These are phyloP conservation scores for Sebastiscus tertius DNA, from an alignment of 2,797 vertebrate genomes.

Conservation along the genomic window DNA sequence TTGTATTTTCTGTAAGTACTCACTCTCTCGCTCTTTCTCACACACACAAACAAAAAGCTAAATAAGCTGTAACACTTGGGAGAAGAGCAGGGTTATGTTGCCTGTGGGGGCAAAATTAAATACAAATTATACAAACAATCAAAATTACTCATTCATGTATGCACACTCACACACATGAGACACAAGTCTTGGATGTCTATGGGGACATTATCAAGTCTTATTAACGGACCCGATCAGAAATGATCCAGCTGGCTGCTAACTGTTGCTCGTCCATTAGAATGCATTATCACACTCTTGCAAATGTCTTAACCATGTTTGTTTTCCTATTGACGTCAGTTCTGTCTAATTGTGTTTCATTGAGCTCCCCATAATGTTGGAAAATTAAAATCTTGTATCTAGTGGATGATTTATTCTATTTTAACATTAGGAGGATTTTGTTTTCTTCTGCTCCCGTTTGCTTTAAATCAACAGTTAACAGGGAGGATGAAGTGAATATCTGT, in stretches of 20 bases:
- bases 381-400: slow-evolving; percentile 28
- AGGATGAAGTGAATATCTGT: slow-evolving; percentile 5
- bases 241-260: slow-evolving; percentile 58
- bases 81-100: slow-evolving; percentile 31
- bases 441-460: neutral
- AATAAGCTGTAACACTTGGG: slow-evolving; percentile 10
- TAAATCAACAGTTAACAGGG: neutral
- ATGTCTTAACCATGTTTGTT: slow-evolving; percentile 69
- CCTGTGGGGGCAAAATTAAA: slow-evolving; percentile 40
- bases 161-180: slow-evolving; percentile 59
- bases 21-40: neutral
- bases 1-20: slow-evolving; percentile 4
- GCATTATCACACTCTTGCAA: slow-evolving; percentile 74
- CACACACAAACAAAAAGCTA: neutral
- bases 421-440: slow-evolving; percentile 10
- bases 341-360: slow-evolving; percentile 56
- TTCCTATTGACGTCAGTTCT: slow-evolving; percentile 42
- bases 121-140: slow-evolving; percentile 63
- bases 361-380: slow-evolving; percentile 13
- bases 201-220: slow-evolving; percentile 67
- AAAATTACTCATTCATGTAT: slow-evolving; percentile 61
- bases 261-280: slow-evolving; percentile 64
- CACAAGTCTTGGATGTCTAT: slow-evolving; percentile 54
- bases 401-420: slow-evolving; percentile 43
- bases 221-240: slow-evolving; percentile 67